Evolutionary conservation across 2,113 vertebrate species (phyloP), one percentile per base, ranked within the genome.

Genomic region (Opisthocomus hoazin): DNA sequence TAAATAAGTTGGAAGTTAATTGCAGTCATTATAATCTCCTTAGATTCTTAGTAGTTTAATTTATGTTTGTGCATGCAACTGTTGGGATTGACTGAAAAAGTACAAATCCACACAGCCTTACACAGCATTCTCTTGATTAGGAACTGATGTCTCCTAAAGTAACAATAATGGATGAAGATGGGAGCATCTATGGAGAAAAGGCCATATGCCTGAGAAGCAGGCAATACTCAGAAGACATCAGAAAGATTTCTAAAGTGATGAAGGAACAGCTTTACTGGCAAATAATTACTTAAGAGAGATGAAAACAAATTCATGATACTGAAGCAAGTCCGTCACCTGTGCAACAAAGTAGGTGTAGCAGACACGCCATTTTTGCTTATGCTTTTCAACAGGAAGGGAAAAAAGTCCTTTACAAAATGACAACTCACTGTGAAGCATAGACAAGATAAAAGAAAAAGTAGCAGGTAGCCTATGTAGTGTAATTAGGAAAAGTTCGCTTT

Each of bases 41-140:
- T 84, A 90, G 71, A 78, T 85, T 87, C 93, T 78, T 96, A 93
- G 95, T 80, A 64, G 78, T 93, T 91, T 94, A 94, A 97, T 97
- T 96, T 93, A 83, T 90, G 84, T 88, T 96, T 90, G 45, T 56
- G 21, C 34, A 26, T 87, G 53, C 90, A 94, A 83, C 90, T 97
- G 90, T 68, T 84, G 53, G 66, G 66, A 87, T 78, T 94, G 90
- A 94, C 74, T 86, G 75, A 80, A 92, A 85, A 96, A 57, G 56
- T 69, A 60, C 53, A 79, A 89, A 82, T 30, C 57, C 65, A 57
- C 77, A 36, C 1, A 13, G 46, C 68, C 82, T 81, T 71, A 83
- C 61, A 12, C 66, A 87, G 43, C 64, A 84, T 41, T 91, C 56
- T 65, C 37, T 69, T 96, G 80, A 96, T 93, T 97, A 93, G 93